Conservation (phyloP, 1,140 invertebrate genomes). For the Heliconius hewitsoni region DNA sequence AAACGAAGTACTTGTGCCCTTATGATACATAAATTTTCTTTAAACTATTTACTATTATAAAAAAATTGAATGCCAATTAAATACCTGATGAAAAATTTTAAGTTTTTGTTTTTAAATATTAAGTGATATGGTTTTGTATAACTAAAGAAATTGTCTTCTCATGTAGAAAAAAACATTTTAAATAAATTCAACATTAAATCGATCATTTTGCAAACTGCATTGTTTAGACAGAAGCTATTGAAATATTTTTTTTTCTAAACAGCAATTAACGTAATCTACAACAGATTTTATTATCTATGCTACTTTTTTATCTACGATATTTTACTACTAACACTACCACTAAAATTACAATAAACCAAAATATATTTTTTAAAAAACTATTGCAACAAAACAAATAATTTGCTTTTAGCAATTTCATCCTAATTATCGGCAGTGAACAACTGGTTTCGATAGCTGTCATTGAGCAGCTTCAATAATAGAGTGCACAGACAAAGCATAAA, state of each 20-base stretch:
- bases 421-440: slow-evolving; percentile 67
- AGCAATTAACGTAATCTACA: slow-evolving; percentile 28
- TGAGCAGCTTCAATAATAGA: slow-evolving; percentile 40
- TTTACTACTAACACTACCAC: slow-evolving; percentile 43
- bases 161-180: not conserved
- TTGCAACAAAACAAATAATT: slow-evolving; percentile 61
- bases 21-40: slow-evolving; percentile 38
- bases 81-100: not conserved
- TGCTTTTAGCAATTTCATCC: slow-evolving; percentile 67
- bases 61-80: not conserved
- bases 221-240: not conserved
- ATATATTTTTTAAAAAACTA: slow-evolving; percentile 53
- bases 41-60: slow-evolving; percentile 22
- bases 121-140: slow-evolving; percentile 7
- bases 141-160: not conserved
- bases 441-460: slow-evolving; percentile 59
- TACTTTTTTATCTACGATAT: slow-evolving; percentile 33
- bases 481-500: slow-evolving; percentile 52
- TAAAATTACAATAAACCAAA: slow-evolving; percentile 47
- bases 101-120: not conserved
- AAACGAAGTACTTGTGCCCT: slow-evolving; percentile 76
- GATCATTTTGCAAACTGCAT: not conserved
- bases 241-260: slow-evolving; percentile 14
- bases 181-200: not conserved
- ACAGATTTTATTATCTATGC: slow-evolving; percentile 35